Evolutionary conservation across 2,113 vertebrate genomes (phyloP).

Genomic region (Etheostoma spectabile): DNA sequence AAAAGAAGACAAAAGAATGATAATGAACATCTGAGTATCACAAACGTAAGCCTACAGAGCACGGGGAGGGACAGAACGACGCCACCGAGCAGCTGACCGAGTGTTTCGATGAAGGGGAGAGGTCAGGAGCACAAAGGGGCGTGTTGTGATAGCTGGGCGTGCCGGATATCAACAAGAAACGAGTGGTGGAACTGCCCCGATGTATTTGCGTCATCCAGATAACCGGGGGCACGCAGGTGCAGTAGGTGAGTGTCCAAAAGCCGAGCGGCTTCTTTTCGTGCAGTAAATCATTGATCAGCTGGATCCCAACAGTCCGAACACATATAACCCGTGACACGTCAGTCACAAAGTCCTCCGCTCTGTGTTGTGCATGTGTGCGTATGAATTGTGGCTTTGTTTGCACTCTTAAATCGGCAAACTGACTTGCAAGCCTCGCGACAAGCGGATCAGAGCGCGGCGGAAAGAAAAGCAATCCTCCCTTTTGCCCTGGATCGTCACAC

Average conservation of each 20-base stretch:
- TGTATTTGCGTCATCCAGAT: conserved; percentile 70
- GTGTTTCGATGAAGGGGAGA: conserved; percentile 17
- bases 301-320: conserved; percentile 3
- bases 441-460: conserved; percentile 51
- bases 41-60: neutral
- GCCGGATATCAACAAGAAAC: conserved; percentile 72
- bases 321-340: conserved; percentile 31
- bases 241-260: conserved; percentile 31
- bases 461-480: conserved; percentile 59
- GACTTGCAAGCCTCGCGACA: conserved; percentile 36
- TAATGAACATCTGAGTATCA: neutral
- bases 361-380: conserved; percentile 26
- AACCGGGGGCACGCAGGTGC: conserved; percentile 54
- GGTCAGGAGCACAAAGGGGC: conserved; percentile 24
- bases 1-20: neutral
- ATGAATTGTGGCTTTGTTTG: conserved; percentile 52
- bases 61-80: neutral
- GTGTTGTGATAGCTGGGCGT: conserved; percentile 67
- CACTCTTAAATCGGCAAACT: conserved; percentile 37
- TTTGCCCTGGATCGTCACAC: conserved; percentile 39
- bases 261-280: conserved; percentile 14
- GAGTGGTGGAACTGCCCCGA: conserved; percentile 72
- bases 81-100: conserved; percentile 12
- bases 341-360: conserved; percentile 11
- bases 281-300: conserved; percentile 1